Evolutionary conservation across 2,888 invertebrate genomes (phyloP).

Genomic region (Caprella mutica): DNA sequence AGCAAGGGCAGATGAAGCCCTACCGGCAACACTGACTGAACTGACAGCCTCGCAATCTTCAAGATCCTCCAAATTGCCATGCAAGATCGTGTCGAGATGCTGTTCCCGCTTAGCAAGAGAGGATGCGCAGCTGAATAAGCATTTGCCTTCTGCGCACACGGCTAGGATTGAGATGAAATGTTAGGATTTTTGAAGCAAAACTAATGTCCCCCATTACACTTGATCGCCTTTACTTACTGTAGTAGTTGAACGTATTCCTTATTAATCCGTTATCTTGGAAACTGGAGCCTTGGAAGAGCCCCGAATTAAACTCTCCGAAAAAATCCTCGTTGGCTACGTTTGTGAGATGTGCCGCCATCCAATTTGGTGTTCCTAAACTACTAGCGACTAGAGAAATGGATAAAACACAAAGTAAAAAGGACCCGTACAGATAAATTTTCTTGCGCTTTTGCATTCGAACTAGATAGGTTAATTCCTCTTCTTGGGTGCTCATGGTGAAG

Average conservation of each 20-base stretch:
- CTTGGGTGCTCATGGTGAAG: no score
- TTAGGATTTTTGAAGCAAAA: background rate
- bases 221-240: constrained; percentile 3
- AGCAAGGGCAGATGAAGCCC: no score
- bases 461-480: no score
- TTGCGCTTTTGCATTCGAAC: no score
- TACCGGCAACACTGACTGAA: no score
- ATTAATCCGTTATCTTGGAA: background rate
- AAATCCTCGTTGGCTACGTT: background rate
- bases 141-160: constrained; percentile 17
- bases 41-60: no score
- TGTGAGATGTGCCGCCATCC: constrained; percentile 12
- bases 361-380: constrained; percentile 17
- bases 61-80: background rate
- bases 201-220: no score
- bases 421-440: background rate
- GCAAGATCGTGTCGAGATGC: constrained; percentile 11
- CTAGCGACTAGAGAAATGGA: constrained; percentile 16
- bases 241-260: background rate
- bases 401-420: constrained; percentile 17
- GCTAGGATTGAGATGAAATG: constrained; percentile 6
- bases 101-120: constrained; percentile 12
- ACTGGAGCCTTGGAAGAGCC: constrained; percentile 1
- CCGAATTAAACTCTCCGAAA: background rate
- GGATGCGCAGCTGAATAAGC: constrained; percentile 28